Evolutionary conservation across 2,888 invertebrate species (phyloP).

Genomic region (Timandra comae): DNA sequence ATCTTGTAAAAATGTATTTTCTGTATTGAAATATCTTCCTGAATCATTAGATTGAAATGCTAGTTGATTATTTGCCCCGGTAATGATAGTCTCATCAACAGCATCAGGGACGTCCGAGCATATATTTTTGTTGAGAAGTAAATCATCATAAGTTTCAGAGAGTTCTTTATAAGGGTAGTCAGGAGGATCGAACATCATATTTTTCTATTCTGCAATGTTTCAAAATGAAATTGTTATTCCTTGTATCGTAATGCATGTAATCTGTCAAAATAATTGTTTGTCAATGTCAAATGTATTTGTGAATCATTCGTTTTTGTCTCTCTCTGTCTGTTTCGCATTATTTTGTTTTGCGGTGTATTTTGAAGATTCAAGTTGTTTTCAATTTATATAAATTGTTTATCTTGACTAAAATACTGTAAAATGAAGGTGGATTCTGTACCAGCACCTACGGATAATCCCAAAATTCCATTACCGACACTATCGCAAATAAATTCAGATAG

Average conservation of each 20-base stretch:
- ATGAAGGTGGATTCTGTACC: conserved; percentile 54
- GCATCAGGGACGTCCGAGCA: conserved; percentile 6
- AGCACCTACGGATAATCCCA: conserved; percentile 53
- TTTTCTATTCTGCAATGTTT: conserved; percentile 2
- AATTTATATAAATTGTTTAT: conserved; percentile 3
- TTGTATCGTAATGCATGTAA: too few relatives aligned
- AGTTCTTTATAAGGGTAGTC: conserved; percentile 64
- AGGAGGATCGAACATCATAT: conserved; percentile 70
- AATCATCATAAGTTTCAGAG: conserved; percentile 51
- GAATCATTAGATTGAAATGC: conserved; percentile 49
- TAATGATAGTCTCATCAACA: conserved; percentile 9
- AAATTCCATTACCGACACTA: conserved; percentile 85
- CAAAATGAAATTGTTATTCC: too few relatives aligned
- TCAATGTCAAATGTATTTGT: too few relatives aligned
- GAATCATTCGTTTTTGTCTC: not conserved
- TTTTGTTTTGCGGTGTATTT: conserved; percentile 6
- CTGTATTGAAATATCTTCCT: conserved; percentile 47
- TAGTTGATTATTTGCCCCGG: conserved; percentile 29
- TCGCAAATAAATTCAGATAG: conserved; percentile 94
- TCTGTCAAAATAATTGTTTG: too few relatives aligned
- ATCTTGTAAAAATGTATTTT: conserved; percentile 30
- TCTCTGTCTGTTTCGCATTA: not conserved
- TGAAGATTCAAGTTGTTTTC: conserved; percentile 9
- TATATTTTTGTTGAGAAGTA: conserved; percentile 37
- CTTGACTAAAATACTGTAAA: conserved; percentile 20